Evolutionary conservation across 1,140 invertebrate genomes (phyloP), one percentile per base, ranked within the genome.

Genomic region (Heterodera schachtii): DNA sequence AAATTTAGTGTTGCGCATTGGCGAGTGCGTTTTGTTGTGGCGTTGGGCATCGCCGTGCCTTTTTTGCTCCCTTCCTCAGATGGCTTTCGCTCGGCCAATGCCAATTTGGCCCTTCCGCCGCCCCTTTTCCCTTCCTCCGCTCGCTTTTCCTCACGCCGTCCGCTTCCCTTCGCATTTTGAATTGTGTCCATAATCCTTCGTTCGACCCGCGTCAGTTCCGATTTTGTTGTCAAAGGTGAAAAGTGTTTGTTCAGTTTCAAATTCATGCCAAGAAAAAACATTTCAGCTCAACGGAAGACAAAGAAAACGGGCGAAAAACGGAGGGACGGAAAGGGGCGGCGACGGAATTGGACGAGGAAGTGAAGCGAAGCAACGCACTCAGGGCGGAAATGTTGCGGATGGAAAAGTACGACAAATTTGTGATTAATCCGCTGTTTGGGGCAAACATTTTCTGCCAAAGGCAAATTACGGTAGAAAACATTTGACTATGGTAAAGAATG

Each of bases 351-450:
- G 69, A 71, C 52, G 86, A 88, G 70, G 87, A 78, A 44, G 87
- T 89, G 7, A 79, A 86, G 79, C 81, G 76, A 9, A 83, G 75
- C n/a, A 88, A 88, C 71, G 81, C 79, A 19, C 80, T 83, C 8
- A 66, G 85, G 49, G 81, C 82, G 2, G 66, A 81, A 71, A 89
- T 88, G 86, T 73, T 88, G 41, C 64, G 75, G 19, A 84, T 85
- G 60, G 86, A 88, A 47, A 88, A 88, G 60, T 88, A 86, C 78
- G 85, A 89, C 79, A 82, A 81, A 76, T 81, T 78, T 64, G 74
- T 87, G 21, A 83, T 88, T 13, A 88, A 88, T 75, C 87, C 86
- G 16, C 69, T 86, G 7, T 87, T 89, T 73, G 84, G 86, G n/a
- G 75, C 70, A 1, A 79, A 47, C 43, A 67, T 82, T 13, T 66